Conservation (phyloP, 2,888 invertebrate genomes). For the Lasioglossum zephyrum region DNA sequence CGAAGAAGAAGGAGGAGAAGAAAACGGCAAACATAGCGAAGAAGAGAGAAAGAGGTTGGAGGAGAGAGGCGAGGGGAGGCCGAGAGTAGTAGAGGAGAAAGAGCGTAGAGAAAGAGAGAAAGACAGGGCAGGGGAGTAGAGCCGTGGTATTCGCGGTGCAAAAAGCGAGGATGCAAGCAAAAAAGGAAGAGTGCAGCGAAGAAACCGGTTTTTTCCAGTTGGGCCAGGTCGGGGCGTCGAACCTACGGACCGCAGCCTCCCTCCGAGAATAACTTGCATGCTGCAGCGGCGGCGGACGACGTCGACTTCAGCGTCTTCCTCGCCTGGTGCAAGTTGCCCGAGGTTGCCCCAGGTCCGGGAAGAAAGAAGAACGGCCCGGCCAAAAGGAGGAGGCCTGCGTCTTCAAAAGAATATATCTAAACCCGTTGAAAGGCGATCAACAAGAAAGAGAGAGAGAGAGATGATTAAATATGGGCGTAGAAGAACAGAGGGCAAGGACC, state of each 20-base stretch:
- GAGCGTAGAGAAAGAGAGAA: slow-evolving; percentile 24
- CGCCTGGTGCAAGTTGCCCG: slow-evolving; percentile 72
- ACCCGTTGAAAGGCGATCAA: not conserved
- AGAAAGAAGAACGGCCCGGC: slow-evolving; percentile 67
- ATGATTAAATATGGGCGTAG: not conserved
- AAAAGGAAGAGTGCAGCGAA: slow-evolving; percentile 81
- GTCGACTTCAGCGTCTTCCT: slow-evolving; percentile 63
- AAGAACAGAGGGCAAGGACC: slow-evolving; percentile 32
- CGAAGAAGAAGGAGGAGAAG: slow-evolving; percentile 30
- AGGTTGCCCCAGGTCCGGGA: slow-evolving; percentile 83
- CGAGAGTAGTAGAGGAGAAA: slow-evolving; percentile 28
- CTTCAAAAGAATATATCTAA: slow-evolving; percentile 53
- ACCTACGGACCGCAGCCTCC: slow-evolving; percentile 83
- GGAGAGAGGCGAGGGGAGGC: slow-evolving; percentile 37
- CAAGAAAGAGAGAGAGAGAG: not conserved
- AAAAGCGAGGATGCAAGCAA: slow-evolving; percentile 82
- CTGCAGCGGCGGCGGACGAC: slow-evolving; percentile 61
- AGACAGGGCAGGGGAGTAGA: slow-evolving; percentile 47
- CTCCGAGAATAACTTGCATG: slow-evolving; percentile 84
- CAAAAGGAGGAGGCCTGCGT: slow-evolving; percentile 44
- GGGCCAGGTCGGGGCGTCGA: slow-evolving; percentile 85
- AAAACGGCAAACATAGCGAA: slow-evolving; percentile 37
- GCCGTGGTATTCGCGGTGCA: slow-evolving; percentile 77
- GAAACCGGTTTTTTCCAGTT: slow-evolving; percentile 85
- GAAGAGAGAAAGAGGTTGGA: slow-evolving; percentile 40